phyloP scores from a whole-genome alignment of 2,888 invertebrate genomes.

The Epinotia demarniana region DNA sequence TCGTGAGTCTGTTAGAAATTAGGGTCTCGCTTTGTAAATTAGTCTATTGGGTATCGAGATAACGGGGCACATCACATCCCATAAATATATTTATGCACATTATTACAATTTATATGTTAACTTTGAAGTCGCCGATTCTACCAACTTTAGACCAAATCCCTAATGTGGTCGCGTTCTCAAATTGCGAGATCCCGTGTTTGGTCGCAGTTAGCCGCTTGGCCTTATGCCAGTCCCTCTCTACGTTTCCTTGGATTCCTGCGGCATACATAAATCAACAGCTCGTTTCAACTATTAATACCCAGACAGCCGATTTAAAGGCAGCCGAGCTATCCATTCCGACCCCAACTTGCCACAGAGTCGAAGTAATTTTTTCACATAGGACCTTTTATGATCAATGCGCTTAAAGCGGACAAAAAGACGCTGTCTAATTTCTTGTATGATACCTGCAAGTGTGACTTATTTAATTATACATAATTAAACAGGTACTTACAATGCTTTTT shows the following conservation, averaged over 20 bases:
- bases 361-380: background rate
- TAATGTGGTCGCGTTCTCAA: constrained; percentile 63
- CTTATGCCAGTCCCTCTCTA: constrained; percentile 55
- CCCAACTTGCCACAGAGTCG: constrained; percentile 1
- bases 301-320: constrained; percentile 33
- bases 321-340: constrained; percentile 8
- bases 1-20: too few relatives aligned
- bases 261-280: constrained; percentile 63
- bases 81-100: background rate
- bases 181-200: constrained; percentile 64
- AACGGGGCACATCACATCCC: too few relatives aligned
- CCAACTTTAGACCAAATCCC: constrained; percentile 34
- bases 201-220: constrained; percentile 67
- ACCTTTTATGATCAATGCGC: background rate
- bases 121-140: constrained; percentile 5
- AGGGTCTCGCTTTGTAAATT: too few relatives aligned
- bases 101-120: background rate
- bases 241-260: constrained; percentile 57
- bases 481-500: too few relatives aligned
- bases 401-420: background rate
- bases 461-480: too few relatives aligned
- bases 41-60: too few relatives aligned
- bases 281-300: constrained; percentile 48
- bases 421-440: background rate
- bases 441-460: background rate